These are phyloP conservation scores for Axea sp. DNA, from an alignment of 2,888 invertebrate species.

Conservation along the genomic window DNA sequence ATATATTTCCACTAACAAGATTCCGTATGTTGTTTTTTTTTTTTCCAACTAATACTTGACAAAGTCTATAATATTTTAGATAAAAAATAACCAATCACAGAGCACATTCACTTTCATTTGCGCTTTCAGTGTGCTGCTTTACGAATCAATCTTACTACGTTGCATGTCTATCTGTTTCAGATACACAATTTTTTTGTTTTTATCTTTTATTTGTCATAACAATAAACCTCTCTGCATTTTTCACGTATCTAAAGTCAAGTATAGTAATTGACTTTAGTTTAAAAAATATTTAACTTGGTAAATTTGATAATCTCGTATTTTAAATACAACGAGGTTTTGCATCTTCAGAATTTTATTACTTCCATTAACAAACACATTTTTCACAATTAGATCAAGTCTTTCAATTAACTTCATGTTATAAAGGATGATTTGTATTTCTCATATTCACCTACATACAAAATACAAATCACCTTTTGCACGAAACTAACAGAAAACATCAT, in stretches of 20 bases:
- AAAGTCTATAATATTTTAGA: conserved; percentile 75
- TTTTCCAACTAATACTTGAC: conserved; percentile 75
- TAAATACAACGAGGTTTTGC: conserved; percentile 28
- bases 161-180: conserved; percentile 50
- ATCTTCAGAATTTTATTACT: too few relatives aligned
- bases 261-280: neutral
- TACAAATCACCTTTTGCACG: conserved; percentile 17
- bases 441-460: neutral
- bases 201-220: conserved; percentile 27
- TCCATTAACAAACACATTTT: conserved; percentile 33
- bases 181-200: conserved; percentile 5
- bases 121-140: conserved; percentile 78
- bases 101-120: conserved; percentile 78
- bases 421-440: conserved; percentile 11
- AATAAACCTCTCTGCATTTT: conserved; percentile 38
- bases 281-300: too few relatives aligned
- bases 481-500: conserved; percentile 41
- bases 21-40: conserved; percentile 6
- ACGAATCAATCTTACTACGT: conserved; percentile 45
- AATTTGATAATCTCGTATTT: neutral
- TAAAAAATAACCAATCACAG: conserved; percentile 73
- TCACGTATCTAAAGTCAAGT: neutral
- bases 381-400: conserved; percentile 15
- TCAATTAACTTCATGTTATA: too few relatives aligned
- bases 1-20: conserved; percentile 53